These are phyloP conservation scores for Pyrocoelia pectoralis DNA, from an alignment of 2,888 invertebrate species.

Conservation along the genomic window DNA sequence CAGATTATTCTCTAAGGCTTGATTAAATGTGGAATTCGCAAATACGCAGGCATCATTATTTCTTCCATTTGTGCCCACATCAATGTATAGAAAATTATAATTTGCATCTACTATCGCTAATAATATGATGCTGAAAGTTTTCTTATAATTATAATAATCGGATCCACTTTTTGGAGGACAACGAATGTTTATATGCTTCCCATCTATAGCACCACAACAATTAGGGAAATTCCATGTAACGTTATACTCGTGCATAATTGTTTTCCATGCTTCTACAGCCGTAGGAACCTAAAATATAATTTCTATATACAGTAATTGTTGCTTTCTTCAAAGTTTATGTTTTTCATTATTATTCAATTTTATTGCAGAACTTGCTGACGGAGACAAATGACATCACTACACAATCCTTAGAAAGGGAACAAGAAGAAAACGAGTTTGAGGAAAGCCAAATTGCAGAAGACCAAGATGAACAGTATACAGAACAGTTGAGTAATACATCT, in stretches of 20 bases:
- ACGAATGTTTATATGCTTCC: not conserved
- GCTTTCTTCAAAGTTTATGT: too few species aligned
- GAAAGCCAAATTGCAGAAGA: too few species aligned
- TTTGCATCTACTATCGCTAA: not conserved
- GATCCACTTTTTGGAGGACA: not conserved
- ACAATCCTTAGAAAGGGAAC: too few species aligned
- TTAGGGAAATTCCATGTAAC: constrained; percentile 1
- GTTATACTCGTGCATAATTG: not conserved
- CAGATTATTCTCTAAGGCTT: not conserved
- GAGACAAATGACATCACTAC: too few species aligned
- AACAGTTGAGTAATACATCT: too few species aligned
- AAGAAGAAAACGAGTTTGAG: too few species aligned
- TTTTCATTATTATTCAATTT: too few species aligned
- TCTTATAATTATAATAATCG: constrained; percentile 1
- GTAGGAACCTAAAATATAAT: too few species aligned
- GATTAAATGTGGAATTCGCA: not conserved
- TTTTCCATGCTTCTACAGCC: too few species aligned
- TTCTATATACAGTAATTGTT: too few species aligned
- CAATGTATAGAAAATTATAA: not conserved
- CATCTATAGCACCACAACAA: constrained; percentile 1
- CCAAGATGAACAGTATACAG: too few species aligned
- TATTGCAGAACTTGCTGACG: too few species aligned
- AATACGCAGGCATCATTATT: not conserved
- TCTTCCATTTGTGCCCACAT: constrained; percentile 6
- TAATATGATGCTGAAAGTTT: not conserved